These are phyloP conservation scores for Brachypalpus laphriformis DNA, from an alignment of 2,888 invertebrate species.

Conservation along the genomic window DNA sequence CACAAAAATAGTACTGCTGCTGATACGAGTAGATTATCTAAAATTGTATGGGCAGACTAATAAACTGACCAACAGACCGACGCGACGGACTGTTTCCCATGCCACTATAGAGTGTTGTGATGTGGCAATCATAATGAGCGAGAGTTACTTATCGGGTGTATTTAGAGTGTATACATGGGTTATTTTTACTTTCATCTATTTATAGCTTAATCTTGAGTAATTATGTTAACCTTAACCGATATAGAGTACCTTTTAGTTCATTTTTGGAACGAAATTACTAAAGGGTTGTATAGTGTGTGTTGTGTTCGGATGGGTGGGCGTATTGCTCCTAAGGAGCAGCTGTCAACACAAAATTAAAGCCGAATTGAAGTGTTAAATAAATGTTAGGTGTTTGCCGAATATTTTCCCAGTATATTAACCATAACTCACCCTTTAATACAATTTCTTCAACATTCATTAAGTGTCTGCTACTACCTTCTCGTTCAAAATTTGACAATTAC, in stretches of 20 bases:
- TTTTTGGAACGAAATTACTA: slow-evolving; percentile 6
- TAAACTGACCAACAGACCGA: not conserved
- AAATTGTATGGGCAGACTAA: not conserved
- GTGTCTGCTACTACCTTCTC: too few species aligned
- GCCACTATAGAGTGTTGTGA: not conserved
- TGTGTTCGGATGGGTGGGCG: not conserved
- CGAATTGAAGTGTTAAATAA: too few species aligned
- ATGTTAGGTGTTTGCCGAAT: too few species aligned
- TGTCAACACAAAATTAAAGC: too few species aligned
- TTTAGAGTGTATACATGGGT: not conserved
- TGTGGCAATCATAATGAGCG: slow-evolving; percentile 23
- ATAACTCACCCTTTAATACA: too few species aligned
- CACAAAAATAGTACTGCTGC: not conserved
- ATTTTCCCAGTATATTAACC: too few species aligned
- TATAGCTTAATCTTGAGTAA: slow-evolving; percentile 36
- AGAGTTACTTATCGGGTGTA: slow-evolving; percentile 23
- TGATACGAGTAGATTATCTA: slow-evolving; percentile 17
- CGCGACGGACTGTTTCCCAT: slow-evolving; percentile 10
- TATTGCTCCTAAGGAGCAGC: too few species aligned
- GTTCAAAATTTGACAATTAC: too few species aligned
- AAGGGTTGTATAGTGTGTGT: not conserved
- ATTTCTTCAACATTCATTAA: too few species aligned
- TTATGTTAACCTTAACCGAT: slow-evolving; percentile 56
- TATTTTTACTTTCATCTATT: slow-evolving; percentile 44
- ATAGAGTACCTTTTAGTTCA: slow-evolving; percentile 17